phyloP scores from a whole-genome alignment of 2,113 vertebrate species.

The Glaucomys volans region DNA sequence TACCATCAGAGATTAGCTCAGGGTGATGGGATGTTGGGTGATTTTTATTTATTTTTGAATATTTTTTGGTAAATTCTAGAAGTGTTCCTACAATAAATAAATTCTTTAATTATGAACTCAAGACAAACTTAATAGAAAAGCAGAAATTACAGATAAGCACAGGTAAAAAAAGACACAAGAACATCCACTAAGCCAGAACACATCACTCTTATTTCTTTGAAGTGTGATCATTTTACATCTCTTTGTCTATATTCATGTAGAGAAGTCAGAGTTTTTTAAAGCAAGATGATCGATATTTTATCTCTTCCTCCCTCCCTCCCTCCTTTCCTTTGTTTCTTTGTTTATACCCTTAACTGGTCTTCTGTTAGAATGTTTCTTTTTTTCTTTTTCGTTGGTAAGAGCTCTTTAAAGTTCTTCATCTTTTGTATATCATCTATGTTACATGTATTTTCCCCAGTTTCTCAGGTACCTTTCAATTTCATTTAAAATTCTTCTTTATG shows the following conservation, averaged over 20 bases:
- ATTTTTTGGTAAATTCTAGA: neutral
- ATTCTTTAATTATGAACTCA: neutral
- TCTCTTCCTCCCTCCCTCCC: neutral
- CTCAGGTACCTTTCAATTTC: slow-evolving; percentile 26
- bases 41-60: slow-evolving; percentile 43
- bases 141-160: slow-evolving; percentile 18
- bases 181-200: neutral
- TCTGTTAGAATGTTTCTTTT: slow-evolving; percentile 31
- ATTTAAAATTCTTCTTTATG: slow-evolving; percentile 6
- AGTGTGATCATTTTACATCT: neutral
- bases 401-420: slow-evolving; percentile 12
- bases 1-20: neutral
- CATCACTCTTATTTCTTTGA: neutral
- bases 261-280: neutral
- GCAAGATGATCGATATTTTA: neutral
- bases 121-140: neutral
- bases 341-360: neutral
- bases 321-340: too few species aligned
- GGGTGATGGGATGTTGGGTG: neutral
- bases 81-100: neutral
- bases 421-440: slow-evolving; percentile 6
- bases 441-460: neutral
- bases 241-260: neutral
- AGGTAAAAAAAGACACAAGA: neutral
- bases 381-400: neutral